Percentiles rank a stretch among this genome's conserved stretches.
These are phyloP conservation scores for Allophyes oxyacanthae DNA, from an alignment of 2,888 invertebrate genomes.

Conservation along the genomic window DNA sequence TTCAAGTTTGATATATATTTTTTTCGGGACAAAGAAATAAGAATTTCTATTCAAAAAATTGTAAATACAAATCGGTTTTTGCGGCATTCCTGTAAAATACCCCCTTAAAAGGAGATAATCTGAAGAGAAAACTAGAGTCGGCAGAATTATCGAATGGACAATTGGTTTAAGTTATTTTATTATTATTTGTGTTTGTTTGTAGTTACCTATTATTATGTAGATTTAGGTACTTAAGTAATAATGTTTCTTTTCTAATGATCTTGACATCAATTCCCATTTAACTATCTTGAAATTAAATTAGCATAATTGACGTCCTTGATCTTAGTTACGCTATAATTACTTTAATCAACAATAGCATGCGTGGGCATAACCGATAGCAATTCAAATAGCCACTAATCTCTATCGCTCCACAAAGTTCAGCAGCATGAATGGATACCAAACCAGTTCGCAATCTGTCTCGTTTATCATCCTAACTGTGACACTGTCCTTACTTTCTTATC, in stretches of 20 bases:
- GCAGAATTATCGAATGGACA: no score
- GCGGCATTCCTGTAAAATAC: no score
- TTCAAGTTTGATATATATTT: no score
- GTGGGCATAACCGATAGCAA: conserved; percentile 13
- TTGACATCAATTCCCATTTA: conserved; percentile 11
- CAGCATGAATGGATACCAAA: conserved; percentile 73
- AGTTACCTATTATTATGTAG: no score
- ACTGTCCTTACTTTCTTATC: conserved; percentile 71
- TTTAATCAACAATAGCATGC: neutral
- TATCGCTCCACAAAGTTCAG: conserved; percentile 5
- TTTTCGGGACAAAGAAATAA: no score
- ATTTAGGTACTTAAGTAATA: no score
- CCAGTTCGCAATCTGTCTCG: conserved; percentile 67
- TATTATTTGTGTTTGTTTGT: no score
- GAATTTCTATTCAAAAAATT: no score
- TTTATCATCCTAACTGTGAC: conserved; percentile 76
- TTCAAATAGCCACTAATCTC: conserved; percentile 18
- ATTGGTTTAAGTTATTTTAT: no score
- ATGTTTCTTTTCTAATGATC: neutral
- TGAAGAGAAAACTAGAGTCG: no score
- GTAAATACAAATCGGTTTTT: no score
- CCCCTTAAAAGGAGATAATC: no score
- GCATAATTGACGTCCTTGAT: conserved; percentile 5
- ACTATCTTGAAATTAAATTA: neutral
- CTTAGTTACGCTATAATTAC: conserved; percentile 11